These are phyloP conservation scores for Capromys pilorides DNA, from an alignment of 2,797 vertebrate species.

Conservation along the genomic window DNA sequence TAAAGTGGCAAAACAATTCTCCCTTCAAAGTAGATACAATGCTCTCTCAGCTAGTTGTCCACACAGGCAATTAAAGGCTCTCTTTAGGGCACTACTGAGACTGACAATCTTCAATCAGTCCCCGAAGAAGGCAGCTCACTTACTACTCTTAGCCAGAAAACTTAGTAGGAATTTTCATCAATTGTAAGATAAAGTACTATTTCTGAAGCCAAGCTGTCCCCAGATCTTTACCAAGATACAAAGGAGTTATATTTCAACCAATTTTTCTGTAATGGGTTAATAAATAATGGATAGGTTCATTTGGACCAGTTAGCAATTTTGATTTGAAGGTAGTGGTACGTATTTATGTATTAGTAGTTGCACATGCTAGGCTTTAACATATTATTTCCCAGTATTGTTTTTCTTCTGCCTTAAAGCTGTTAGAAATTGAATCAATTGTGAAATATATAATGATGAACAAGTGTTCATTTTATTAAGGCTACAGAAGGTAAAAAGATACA, in stretches of 20 bases:
- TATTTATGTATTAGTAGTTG: not conserved
- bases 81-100: not conserved
- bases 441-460: not conserved
- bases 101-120: rapidly evolving
- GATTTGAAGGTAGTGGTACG: not conserved
- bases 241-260: not conserved
- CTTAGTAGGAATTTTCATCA: not conserved
- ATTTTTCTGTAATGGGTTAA: not conserved
- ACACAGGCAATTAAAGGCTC: not conserved
- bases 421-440: slow-evolving; percentile 16
- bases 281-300: not conserved
- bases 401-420: not conserved
- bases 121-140: not conserved
- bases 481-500: not conserved
- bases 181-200: not conserved
- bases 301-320: not conserved
- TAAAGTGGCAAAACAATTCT: not conserved
- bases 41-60: not conserved
- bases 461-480: not conserved
- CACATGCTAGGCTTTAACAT: not conserved
- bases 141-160: not conserved
- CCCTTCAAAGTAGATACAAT: not conserved
- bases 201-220: not conserved
- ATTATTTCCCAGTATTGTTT: not conserved
- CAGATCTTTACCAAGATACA: not conserved